phyloP scores from a whole-genome alignment of 2,888 invertebrate genomes.

The Pharmacophagus antenor region DNA sequence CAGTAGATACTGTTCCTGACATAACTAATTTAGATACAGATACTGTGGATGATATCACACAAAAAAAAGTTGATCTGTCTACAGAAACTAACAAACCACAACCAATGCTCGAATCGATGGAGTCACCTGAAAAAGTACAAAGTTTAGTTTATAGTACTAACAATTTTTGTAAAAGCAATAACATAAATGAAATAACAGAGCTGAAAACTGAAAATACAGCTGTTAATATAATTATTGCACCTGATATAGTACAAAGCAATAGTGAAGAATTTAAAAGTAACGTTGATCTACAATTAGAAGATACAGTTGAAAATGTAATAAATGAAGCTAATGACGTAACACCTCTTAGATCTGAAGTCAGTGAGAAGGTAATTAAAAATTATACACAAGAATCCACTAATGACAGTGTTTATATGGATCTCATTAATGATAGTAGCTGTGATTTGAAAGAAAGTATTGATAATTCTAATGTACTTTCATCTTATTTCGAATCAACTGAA shows the following conservation, averaged over 20 bases:
- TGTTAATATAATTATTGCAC: constrained; percentile 5
- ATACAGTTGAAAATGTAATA: constrained; percentile 17
- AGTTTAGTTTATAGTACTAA: constrained; percentile 45
- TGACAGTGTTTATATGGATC: constrained; percentile 66
- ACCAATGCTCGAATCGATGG: constrained; percentile 3
- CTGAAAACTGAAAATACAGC: constrained; percentile 8
- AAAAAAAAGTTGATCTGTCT: background rate
- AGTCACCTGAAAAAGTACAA: constrained; percentile 69
- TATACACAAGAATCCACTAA: constrained; percentile 40
- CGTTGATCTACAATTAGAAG: constrained; percentile 17
- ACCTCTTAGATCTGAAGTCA: constrained; percentile 29
- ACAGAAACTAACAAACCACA: background rate
- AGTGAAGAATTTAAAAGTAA: constrained; percentile 24
- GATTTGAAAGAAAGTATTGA: constrained; percentile 44
- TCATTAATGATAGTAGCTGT: constrained; percentile 57
- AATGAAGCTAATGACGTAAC: constrained; percentile 28
- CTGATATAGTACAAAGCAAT: constrained; percentile 30
- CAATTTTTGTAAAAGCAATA: background rate
- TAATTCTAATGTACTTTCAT: constrained; percentile 43
- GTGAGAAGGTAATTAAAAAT: constrained; percentile 34
- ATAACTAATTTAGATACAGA: background rate
- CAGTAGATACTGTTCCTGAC: background rate
- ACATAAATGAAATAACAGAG: constrained; percentile 13
- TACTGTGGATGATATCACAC: background rate
- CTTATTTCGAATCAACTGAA: constrained; percentile 43